Evolutionary conservation across 1,140 invertebrate genomes (phyloP), one percentile per base, ranked within the genome.

Genomic region (Procambarus virginalis): DNA sequence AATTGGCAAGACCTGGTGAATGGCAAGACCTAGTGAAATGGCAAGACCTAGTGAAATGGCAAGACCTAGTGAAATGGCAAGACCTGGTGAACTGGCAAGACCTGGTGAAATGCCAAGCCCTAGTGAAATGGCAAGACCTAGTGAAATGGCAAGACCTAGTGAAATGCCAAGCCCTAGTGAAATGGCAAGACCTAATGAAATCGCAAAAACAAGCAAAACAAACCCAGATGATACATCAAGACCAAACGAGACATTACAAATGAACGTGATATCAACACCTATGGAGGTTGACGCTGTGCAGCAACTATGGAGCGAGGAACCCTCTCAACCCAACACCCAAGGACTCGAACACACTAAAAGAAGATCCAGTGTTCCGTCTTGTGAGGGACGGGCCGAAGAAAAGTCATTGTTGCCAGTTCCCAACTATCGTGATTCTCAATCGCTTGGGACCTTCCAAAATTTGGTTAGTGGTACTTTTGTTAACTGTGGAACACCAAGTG

Each of bases 391-490:
- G 10, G 60, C 60, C 2, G 60, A 14, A 4, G 68, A 73, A 73
- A 20, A 73, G 5, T 17, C 12, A 17, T 34, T 20, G 22, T 34
- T 22, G 5, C 68, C 20, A 2, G 22, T 12, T 49, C 45, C 58
- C 20, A 73, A 46, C 12, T 73, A 48, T 46, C 14, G n/a, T 48
- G 48, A 51, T 45, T 49, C 60, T 20, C 14, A 20, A 70, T 20
- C 64, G 3, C 34, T 73, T 48, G 78, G 85, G 73, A 87, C 78
- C 51, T 87, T 87, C 55, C 85, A 81, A 70, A 80, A 81, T 17
- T 34, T 87, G 85, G 85, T 87, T 20, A 81, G 64, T 58, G 60
- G 34, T 20, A 17, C 14, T 64, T 5, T 17, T 17, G 60, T 58
- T 64, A 64, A 14, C 17, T 55, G 51, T 55, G 2, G 51, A 55